phyloP scores from a whole-genome alignment of 2,888 invertebrate genomes.

The Cephus rjabovi region DNA sequence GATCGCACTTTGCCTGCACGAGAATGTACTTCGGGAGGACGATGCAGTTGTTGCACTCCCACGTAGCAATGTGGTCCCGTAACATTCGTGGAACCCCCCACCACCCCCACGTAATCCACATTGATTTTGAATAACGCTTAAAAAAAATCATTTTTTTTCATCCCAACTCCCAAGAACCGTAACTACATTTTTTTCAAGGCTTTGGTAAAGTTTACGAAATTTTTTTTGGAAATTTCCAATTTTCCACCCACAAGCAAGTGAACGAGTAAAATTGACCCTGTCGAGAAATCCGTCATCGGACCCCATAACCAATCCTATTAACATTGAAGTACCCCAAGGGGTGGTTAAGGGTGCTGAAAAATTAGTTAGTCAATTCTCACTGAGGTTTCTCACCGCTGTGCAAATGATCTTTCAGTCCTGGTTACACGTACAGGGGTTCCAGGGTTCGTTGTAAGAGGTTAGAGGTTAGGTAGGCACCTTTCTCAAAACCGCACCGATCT shows the following conservation, averaged over 20 bases:
- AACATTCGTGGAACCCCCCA: conserved; percentile 61
- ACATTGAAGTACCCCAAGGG: background rate
- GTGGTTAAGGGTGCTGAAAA: background rate
- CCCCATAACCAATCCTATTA: background rate
- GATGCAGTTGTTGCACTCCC: conserved; percentile 60
- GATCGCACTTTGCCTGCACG: conserved; percentile 24
- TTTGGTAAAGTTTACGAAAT: background rate
- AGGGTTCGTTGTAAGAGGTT: background rate
- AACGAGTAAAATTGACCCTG: background rate
- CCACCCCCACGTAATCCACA: conserved; percentile 22
- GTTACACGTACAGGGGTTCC: background rate
- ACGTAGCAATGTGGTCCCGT: conserved; percentile 66
- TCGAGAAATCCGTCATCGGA: background rate
- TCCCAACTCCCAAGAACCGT: background rate
- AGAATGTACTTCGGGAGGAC: conserved; percentile 36
- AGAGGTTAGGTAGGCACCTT: background rate
- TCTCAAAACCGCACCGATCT: background rate
- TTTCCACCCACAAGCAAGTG: background rate
- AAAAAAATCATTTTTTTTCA: too few species aligned
- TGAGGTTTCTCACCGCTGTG: background rate
- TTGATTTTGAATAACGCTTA: background rate
- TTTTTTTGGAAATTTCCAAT: background rate
- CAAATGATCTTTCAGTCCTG: background rate
- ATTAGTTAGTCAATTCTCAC: background rate
- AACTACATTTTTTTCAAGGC: background rate